These are phyloP conservation scores for Enteromius fasciolatus DNA, from an alignment of 2,797 vertebrate species.

Conservation along the genomic window DNA sequence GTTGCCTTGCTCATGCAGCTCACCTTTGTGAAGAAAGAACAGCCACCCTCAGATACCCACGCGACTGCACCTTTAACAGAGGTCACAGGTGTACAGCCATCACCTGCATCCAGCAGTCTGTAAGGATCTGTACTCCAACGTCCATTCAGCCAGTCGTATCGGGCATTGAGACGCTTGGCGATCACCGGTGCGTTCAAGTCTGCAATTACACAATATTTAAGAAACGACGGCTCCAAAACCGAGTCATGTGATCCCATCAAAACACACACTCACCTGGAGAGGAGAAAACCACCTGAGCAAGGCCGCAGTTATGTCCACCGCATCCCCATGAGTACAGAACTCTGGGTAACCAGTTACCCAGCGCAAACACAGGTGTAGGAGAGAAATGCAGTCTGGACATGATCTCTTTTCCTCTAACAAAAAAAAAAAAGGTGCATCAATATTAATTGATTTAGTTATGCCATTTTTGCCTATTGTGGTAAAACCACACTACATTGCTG, in stretches of 20 bases:
- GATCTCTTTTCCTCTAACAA: conserved; percentile 70
- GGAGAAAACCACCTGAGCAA: conserved; percentile 74
- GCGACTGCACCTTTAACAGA: conserved; percentile 70
- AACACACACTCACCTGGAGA: conserved; percentile 66
- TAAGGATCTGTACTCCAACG: conserved; percentile 65
- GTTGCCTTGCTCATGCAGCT: background rate
- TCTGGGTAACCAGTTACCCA: conserved; percentile 82
- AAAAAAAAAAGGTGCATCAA: background rate
- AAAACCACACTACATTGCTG: background rate
- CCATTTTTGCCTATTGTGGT: background rate
- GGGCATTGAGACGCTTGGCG: conserved; percentile 75
- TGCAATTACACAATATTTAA: conserved; percentile 53
- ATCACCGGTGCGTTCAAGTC: conserved; percentile 73
- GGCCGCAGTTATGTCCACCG: conserved; percentile 69
- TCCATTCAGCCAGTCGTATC: conserved; percentile 78
- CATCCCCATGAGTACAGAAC: conserved; percentile 79
- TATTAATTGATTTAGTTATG: background rate
- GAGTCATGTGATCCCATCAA: background rate
- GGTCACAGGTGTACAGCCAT: conserved; percentile 69
- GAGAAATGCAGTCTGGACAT: conserved; percentile 77
- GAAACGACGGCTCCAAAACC: background rate
- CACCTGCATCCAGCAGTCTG: conserved; percentile 68
- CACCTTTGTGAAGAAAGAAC: conserved; percentile 83
- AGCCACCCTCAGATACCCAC: conserved; percentile 78
- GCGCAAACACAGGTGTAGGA: conserved; percentile 70